These are phyloP conservation scores for Glaucidium brasilianum DNA, from an alignment of 2,113 vertebrate species.

Conservation along the genomic window DNA sequence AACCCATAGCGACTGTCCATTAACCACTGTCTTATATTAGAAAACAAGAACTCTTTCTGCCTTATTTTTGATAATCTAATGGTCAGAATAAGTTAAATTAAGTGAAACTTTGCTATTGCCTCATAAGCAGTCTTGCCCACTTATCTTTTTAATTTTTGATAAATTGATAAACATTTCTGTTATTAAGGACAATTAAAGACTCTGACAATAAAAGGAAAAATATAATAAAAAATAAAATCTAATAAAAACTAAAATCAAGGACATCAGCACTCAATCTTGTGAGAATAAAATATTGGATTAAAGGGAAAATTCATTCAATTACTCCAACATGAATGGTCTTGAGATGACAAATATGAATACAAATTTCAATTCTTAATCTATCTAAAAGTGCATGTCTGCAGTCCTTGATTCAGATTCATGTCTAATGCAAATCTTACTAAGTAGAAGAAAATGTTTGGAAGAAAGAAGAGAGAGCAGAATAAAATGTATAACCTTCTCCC, in stretches of 20 bases:
- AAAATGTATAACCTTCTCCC: not conserved
- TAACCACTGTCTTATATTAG: not conserved
- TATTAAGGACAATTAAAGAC: not conserved
- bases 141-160: not conserved
- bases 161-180: not conserved
- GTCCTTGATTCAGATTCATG: not conserved
- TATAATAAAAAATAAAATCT: not conserved
- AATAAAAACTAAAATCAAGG: not conserved
- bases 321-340: not conserved
- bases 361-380: slow-evolving; percentile 19
- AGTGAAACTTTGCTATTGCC: not conserved
- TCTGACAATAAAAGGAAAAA: not conserved
- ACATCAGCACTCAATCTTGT: not conserved
- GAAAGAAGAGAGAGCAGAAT: not conserved
- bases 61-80: not conserved
- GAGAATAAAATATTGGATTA: slow-evolving; percentile 15
- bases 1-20: not conserved
- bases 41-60: not conserved
- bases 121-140: not conserved
- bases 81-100: not conserved
- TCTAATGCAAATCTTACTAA: slow-evolving; percentile 17
- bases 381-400: not conserved
- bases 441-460: not conserved
- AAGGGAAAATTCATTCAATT: not conserved
- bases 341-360: not conserved